Base-by-base conservation (phyloP, 1,140 invertebrate species). In the Macrosteles quadrilineatus region DNA sequence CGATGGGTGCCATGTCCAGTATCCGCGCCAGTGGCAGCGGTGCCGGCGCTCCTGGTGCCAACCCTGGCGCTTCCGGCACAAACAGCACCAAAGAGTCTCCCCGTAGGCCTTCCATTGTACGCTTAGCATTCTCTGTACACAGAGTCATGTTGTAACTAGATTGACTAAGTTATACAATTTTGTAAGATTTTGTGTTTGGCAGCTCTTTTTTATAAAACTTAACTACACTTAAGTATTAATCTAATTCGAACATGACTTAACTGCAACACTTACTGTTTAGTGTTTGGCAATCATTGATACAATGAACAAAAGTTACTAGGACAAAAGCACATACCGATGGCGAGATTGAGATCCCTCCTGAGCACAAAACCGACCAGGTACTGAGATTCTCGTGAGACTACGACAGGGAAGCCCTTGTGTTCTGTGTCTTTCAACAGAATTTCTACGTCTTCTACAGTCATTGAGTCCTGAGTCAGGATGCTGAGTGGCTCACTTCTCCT, bases 351-450 rank as follows among this genome's bases (percentile, higher is more conserved):
- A 86, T 99, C 97, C 78, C 95, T 85, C 72, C 97, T 85, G 69
- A 97, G 82, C 17, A 99, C 96, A 81, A 98, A 99, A 30, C 98
- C 98, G 40, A 99, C 96, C 9, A 99, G 85, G 83, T 98, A 98
- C 78, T 98, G 97, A 57, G 94, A 97, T 80, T 98, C 95, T 77
- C 90, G 87, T 0, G 96, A 98, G 0, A 98, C 94, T 14, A 99
- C 96, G 4, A 99, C 96, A 0, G 98, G 98, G 83, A 98, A 99
- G 0, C 98, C 98, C 80, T 99, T 99, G 78, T 98, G 97, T 76
- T 97, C 94, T 0, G 96, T 98, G 77, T 97, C 94, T 80, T 96
- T 94, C 6, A 99, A 81, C 36, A 99, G 78, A 65, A 87, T 88
- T 79, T 98, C 96, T 55, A 97, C 88, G 80, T 99, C 96, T 73